These are phyloP conservation scores for Phrynosoma blainvillii DNA, from an alignment of 2,113 vertebrate genomes.

Conservation along the genomic window DNA sequence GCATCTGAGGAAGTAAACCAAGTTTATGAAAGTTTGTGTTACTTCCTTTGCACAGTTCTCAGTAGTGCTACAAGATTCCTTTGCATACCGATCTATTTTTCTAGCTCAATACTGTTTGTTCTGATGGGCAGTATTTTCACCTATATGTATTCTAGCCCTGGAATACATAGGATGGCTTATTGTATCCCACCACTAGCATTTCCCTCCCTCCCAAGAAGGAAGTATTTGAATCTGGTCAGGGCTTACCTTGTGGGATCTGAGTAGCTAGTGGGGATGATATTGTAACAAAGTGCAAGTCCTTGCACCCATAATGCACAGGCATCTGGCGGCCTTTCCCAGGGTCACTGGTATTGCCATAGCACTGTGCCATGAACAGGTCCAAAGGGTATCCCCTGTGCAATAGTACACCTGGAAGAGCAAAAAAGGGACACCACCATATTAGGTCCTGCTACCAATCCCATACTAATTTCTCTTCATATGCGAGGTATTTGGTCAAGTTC, in stretches of 20 bases:
- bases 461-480: background rate
- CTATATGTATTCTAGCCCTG: too few species aligned
- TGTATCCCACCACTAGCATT: too few species aligned
- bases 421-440: background rate
- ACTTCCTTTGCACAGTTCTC: too few species aligned
- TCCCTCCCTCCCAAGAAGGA: background rate
- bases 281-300: slow-evolving; percentile 89
- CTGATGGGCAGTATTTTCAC: background rate
- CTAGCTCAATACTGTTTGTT: background rate
- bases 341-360: slow-evolving; percentile 87
- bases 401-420: slow-evolving; percentile 82
- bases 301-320: slow-evolving; percentile 93
- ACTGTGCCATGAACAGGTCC: slow-evolving; percentile 93
- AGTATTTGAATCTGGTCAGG: background rate
- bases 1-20: too few species aligned
- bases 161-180: background rate
- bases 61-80: too few species aligned
- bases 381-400: slow-evolving; percentile 91
- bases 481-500: background rate
- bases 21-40: too few species aligned
- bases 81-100: background rate
- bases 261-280: slow-evolving; percentile 95
- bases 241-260: slow-evolving; percentile 92
- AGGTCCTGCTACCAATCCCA: background rate
- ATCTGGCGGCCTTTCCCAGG: slow-evolving; percentile 91